These are phyloP conservation scores for Stenurella melanura DNA, from an alignment of 2,888 invertebrate genomes.

Conservation along the genomic window DNA sequence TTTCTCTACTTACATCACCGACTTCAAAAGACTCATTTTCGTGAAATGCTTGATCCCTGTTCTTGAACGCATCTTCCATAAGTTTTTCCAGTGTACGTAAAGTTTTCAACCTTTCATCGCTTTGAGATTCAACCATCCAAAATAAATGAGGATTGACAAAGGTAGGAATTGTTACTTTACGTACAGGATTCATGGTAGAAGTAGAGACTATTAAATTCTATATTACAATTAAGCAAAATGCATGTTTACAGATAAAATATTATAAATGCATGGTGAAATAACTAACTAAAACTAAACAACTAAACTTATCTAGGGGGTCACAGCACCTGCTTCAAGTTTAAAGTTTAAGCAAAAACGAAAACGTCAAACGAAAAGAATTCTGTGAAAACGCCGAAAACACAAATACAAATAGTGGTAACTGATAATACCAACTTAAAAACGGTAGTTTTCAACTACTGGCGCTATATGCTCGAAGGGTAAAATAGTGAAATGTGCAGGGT, in stretches of 20 bases:
- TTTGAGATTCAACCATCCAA: slow-evolving; percentile 58
- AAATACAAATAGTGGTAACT: no score
- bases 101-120: slow-evolving; percentile 35
- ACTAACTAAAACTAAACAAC: no score
- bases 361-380: no score
- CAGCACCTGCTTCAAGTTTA: no score
- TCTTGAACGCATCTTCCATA: slow-evolving; percentile 35
- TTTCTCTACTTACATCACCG: slow-evolving; percentile 54
- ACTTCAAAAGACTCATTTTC: slow-evolving; percentile 44
- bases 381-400: no score
- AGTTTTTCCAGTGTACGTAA: slow-evolving; percentile 41
- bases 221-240: background rate
- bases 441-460: no score
- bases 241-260: background rate
- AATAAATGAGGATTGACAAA: slow-evolving; percentile 65
- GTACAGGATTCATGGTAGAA: background rate
- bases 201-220: background rate
- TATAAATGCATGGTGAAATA: no score
- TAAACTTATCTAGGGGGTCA: no score
- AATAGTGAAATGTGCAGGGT: no score
- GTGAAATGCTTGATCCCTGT: background rate
- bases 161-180: slow-evolving; percentile 43
- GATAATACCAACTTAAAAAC: no score
- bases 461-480: no score
- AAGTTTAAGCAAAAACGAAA: no score